Percentiles rank a stretch among this genome's conserved stretches.
phyloP scores from a whole-genome alignment of 2,113 vertebrate species.

The Solenodon paradoxus region DNA sequence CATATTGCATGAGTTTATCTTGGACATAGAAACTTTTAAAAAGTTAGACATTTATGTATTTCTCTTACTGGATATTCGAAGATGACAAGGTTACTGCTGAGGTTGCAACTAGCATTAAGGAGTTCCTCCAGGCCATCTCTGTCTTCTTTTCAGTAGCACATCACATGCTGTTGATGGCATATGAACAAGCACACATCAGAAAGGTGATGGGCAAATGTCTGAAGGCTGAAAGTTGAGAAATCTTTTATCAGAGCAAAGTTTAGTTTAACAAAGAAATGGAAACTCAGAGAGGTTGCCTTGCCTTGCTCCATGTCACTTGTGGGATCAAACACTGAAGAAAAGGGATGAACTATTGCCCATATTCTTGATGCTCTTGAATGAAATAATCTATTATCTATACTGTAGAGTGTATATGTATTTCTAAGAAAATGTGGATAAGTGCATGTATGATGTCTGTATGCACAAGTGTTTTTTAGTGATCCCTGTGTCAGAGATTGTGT shows the following conservation, averaged over 20 bases:
- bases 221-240: neutral
- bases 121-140: neutral
- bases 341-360: neutral
- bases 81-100: fast-evolving
- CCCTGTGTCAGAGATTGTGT: neutral
- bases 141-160: neutral
- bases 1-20: neutral
- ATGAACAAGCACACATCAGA: neutral
- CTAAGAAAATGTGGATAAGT: neutral
- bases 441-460: fast-evolving
- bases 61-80: neutral
- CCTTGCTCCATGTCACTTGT: neutral
- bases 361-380: neutral
- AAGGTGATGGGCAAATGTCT: neutral
- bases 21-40: too few relatives aligned
- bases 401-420: neutral
- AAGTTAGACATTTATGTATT: neutral
- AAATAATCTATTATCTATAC: neutral
- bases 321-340: neutral
- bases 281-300: neutral
- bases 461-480: neutral
- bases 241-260: neutral
- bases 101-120: neutral
- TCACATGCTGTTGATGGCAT: neutral
- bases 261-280: neutral